phyloP scores from a whole-genome alignment of 2,113 vertebrate genomes.

The Scomber colias region DNA sequence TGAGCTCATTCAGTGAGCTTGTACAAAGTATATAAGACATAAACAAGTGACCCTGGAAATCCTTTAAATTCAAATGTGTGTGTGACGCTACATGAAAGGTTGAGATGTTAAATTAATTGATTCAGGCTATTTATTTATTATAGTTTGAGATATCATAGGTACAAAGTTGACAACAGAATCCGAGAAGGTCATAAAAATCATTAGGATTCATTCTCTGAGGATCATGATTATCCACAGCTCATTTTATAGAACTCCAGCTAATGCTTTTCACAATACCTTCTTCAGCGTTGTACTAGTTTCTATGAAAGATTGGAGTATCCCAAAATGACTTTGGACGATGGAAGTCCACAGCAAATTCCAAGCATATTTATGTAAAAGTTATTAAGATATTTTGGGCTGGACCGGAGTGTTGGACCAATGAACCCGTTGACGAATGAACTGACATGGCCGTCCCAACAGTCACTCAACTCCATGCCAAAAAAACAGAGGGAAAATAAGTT shows the following conservation, averaged over 20 bases:
- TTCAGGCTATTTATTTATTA: too few relatives aligned
- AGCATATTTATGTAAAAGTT: conserved; percentile 17
- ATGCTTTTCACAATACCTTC: too few relatives aligned
- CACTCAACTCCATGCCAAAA: conserved; percentile 22
- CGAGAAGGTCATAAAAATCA: not conserved
- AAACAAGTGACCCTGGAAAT: too few relatives aligned
- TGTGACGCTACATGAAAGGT: not conserved
- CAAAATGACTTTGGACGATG: not conserved
- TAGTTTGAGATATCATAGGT: too few relatives aligned
- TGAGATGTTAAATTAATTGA: not conserved
- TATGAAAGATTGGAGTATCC: too few relatives aligned
- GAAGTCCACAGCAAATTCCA: conserved; percentile 6
- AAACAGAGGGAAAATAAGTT: conserved; percentile 56
- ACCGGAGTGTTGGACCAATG: conserved; percentile 21
- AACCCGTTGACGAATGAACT: conserved; percentile 24
- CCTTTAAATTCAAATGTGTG: not conserved
- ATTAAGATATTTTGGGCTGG: conserved; percentile 11
- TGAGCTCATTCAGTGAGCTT: conserved; percentile 5
- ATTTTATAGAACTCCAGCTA: not conserved
- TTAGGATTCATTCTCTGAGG: not conserved
- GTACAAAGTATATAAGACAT: too few relatives aligned
- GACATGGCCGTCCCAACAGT: conserved; percentile 25
- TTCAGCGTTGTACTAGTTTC: too few relatives aligned
- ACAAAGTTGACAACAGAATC: not conserved
- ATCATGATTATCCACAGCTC: not conserved